Percentiles rank a stretch among this genome's conserved stretches.
These are phyloP conservation scores for Agriopis leucophaearia DNA, from an alignment of 2,888 invertebrate genomes.

Conservation along the genomic window DNA sequence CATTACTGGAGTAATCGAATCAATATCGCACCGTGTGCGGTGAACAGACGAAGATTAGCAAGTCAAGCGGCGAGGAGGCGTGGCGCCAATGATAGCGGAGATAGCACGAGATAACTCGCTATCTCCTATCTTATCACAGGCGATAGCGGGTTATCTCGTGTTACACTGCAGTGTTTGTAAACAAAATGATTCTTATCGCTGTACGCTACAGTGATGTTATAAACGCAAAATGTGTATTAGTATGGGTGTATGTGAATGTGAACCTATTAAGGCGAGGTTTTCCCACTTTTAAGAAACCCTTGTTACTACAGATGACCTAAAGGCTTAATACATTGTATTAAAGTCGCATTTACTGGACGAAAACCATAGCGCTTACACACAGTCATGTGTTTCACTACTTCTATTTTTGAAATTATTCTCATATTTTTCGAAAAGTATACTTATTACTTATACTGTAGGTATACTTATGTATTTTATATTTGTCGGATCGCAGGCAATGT, in stretches of 20 bases:
- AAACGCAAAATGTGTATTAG: not conserved
- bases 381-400: too few relatives aligned
- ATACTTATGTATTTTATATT: too few relatives aligned
- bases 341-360: too few relatives aligned
- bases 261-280: too few relatives aligned
- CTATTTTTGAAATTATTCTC: too few relatives aligned
- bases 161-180: not conserved
- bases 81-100: constrained; percentile 30
- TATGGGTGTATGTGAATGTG: too few relatives aligned
- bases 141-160: constrained; percentile 5
- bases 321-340: too few relatives aligned
- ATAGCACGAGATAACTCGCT: not conserved
- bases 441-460: too few relatives aligned
- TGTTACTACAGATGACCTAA: too few relatives aligned
- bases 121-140: not conserved
- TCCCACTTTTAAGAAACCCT: too few relatives aligned
- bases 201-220: not conserved
- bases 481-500: not conserved
- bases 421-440: too few relatives aligned
- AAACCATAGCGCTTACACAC: too few relatives aligned
- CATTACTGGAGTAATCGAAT: constrained; percentile 25
- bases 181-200: not conserved
- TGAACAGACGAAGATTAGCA: constrained; percentile 43
- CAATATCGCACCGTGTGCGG: constrained; percentile 38
- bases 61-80: constrained; percentile 39